Percentiles rank a stretch among this genome's conserved stretches.
phyloP scores from a whole-genome alignment of 1,140 invertebrate genomes.

The Cotesia vestalis region DNA sequence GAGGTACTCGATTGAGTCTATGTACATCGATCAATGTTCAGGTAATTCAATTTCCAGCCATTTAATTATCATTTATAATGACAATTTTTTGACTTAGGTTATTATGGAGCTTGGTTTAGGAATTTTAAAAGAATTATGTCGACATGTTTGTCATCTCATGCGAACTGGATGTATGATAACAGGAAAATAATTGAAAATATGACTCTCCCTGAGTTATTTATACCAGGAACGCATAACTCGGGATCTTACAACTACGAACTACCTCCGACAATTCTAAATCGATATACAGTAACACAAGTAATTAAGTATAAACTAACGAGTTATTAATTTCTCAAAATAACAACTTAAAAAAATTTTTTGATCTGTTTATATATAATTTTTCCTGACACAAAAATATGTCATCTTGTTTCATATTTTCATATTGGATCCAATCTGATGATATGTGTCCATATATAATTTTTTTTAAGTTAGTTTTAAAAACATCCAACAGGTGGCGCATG shows the following conservation, averaged over 20 bases:
- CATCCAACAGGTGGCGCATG: no score
- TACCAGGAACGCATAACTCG: conserved; percentile 26
- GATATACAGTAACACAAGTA: conserved; percentile 10
- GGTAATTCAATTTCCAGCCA: neutral
- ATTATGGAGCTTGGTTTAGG: conserved; percentile 1
- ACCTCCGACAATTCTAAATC: neutral
- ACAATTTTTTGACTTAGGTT: neutral
- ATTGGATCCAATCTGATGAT: no score
- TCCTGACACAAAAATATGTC: no score
- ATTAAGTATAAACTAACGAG: no score
- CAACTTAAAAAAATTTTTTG: no score
- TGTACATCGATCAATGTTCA: neutral
- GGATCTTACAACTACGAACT: neutral
- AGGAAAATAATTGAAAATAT: neutral
- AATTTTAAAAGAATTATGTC: neutral
- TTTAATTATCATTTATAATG: no score
- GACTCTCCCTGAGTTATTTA: neutral
- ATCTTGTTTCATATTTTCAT: no score
- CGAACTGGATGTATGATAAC: conserved; percentile 13
- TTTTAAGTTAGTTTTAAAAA: no score
- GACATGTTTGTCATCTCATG: neutral
- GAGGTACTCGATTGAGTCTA: neutral
- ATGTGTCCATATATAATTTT: no score
- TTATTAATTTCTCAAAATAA: no score
- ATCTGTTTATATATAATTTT: no score